Evolutionary conservation across 2,113 vertebrate species (phyloP).

Genomic region (Heterocephalus glaber): DNA sequence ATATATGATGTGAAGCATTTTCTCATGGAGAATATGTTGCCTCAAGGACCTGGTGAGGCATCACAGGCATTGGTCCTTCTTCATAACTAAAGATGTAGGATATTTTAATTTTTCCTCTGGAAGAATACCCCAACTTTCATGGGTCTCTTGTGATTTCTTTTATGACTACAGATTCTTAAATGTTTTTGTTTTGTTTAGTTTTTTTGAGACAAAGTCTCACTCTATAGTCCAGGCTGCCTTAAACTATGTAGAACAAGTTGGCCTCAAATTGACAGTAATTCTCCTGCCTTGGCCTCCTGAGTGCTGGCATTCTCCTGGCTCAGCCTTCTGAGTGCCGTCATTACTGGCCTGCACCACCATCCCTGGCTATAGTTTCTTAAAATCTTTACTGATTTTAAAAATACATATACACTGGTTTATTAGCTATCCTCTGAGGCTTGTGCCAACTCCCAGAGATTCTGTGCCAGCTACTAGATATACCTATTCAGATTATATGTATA

Average conservation of each 20-base stretch:
- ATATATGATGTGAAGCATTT: background rate
- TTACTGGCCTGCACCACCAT: background rate
- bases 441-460: background rate
- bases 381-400: background rate
- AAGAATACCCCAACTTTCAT: background rate
- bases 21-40: background rate
- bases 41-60: background rate
- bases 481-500: background rate
- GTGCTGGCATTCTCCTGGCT: no score
- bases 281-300: no score
- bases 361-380: background rate
- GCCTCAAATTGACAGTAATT: background rate
- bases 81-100: background rate
- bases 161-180: no score
- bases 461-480: background rate
- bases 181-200: background rate
- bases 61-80: background rate
- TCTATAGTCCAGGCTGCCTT: background rate
- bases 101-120: background rate
- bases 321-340: no score
- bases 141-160: background rate
- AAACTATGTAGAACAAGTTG: background rate
- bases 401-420: background rate
- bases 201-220: background rate
- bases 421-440: background rate